Evolutionary conservation across 2,888 invertebrate genomes (phyloP).

Genomic region (Patella depressa): DNA sequence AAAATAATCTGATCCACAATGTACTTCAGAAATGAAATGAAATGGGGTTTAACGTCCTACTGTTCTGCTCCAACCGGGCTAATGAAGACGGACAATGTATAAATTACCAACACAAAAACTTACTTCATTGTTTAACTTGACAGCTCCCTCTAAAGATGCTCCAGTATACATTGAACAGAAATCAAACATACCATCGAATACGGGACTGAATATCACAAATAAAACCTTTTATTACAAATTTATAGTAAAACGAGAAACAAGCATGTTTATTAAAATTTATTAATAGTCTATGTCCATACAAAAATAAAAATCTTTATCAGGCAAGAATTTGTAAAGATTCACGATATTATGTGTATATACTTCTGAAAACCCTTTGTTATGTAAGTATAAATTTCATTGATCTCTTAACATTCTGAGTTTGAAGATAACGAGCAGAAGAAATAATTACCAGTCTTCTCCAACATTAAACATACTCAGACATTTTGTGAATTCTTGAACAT

Average conservation of each 20-base stretch:
- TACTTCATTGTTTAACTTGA: constrained; percentile 90
- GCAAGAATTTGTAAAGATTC: background rate
- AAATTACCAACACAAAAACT: constrained; percentile 30
- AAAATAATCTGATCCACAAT: no score
- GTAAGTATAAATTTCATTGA: no score
- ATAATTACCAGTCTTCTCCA: constrained; percentile 87
- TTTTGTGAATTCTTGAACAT: constrained; percentile 92
- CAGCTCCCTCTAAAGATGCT: constrained; percentile 96
- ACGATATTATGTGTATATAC: background rate
- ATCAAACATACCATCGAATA: constrained; percentile 93
- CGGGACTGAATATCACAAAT: constrained; percentile 71
- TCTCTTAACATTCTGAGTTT: no score
- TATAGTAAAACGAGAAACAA: background rate
- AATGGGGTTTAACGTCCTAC: no score
- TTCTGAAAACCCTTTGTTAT: no score
- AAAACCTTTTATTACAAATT: background rate
- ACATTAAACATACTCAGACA: constrained; percentile 95
- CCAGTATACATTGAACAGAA: constrained; percentile 98
- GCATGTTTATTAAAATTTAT: constrained; percentile 3
- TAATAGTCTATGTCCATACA: background rate
- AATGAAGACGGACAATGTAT: no score
- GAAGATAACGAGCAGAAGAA: no score
- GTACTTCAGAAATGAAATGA: no score
- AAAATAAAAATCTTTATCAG: background rate
- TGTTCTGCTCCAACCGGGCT: no score